Conservation (phyloP, 2,888 invertebrate species). For the Eupithecia dodoneata region DNA sequence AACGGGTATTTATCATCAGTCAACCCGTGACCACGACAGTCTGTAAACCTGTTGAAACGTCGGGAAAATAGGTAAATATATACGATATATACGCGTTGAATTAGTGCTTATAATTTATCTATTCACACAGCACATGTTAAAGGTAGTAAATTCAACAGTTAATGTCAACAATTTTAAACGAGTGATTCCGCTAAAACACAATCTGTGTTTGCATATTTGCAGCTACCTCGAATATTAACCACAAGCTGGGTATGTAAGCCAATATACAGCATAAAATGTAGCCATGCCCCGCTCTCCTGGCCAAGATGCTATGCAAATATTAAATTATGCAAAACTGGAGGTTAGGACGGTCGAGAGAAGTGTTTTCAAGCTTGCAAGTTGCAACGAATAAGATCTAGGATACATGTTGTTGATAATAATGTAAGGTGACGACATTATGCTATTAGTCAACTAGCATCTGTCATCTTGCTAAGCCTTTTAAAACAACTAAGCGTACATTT, state of each 20-base stretch:
- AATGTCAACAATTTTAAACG: neutral
- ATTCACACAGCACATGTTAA: too few relatives aligned
- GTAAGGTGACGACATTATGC: too few relatives aligned
- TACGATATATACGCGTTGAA: too few relatives aligned
- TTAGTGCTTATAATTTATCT: too few relatives aligned
- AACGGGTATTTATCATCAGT: too few relatives aligned
- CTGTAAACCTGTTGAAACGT: too few relatives aligned
- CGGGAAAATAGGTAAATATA: too few relatives aligned
- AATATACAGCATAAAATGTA: conserved; percentile 4
- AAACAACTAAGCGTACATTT: too few relatives aligned
- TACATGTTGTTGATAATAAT: neutral
- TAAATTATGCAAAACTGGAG: conserved; percentile 1
- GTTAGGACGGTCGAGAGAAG: neutral
- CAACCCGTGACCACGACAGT: too few relatives aligned
- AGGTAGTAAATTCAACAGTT: neutral
- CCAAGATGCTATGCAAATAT: conserved; percentile 6
- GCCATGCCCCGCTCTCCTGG: neutral
- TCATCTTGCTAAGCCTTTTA: too few relatives aligned
- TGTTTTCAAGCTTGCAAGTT: neutral
- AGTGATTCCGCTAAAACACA: neutral
- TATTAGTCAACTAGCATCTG: too few relatives aligned
- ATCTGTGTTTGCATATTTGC: conserved; percentile 2
- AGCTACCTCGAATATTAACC: neutral
- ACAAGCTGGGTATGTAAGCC: conserved; percentile 1
- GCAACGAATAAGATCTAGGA: neutral